Base-by-base conservation (phyloP, 2,888 invertebrate species). In the Lordiphosa fenestrarum region DNA sequence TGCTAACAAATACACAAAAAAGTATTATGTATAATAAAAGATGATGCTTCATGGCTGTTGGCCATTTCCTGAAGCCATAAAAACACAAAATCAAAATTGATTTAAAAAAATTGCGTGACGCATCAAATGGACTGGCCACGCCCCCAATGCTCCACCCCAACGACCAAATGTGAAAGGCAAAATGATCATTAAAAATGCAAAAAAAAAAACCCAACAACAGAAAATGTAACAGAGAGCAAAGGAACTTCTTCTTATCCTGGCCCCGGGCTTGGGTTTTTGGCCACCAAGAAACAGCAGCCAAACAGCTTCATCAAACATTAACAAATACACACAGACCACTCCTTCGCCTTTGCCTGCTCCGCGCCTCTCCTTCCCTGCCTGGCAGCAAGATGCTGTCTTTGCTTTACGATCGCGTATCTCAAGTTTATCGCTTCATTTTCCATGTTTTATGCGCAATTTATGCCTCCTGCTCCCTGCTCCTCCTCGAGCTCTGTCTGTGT, bases 391-490 rank as follows among this genome's bases (percentile, higher is more conserved):
- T 58, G 76, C 63, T 83, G 69, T 67, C 57, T 78, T 75, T 81
- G 85, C 83, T 84, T 85, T 85, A 84, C 80, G 84, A 85, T 84
- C 84, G 85, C 85, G 84, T 85, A 84, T 84, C 85, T 84, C 71
- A 84, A 84, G 82, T 85, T 85, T 85, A 85, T 86, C 85, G 86
- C 86, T 85, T 86, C 80, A 85, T 85, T 85, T 85, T 85, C 82
- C 85, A 85, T 85, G 85, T 86, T 85, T 85, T 86, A 85, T 85
- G 85, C 80, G 73, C 85, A 80, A 77, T 84, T 80, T 84, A 80
- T 80, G 82, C 80, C 80, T 71, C 82, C 68, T 62, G 56, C 68
- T 66, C 69, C 49, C 53, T 23, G 12, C 39, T 12, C 9, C 47
- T 21, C 46, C 6, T 15, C 15, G 1, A 15, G 23, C 23, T 23